These are phyloP conservation scores for Lateolabrax maculatus DNA, from an alignment of 2,797 vertebrate species.

Conservation along the genomic window DNA sequence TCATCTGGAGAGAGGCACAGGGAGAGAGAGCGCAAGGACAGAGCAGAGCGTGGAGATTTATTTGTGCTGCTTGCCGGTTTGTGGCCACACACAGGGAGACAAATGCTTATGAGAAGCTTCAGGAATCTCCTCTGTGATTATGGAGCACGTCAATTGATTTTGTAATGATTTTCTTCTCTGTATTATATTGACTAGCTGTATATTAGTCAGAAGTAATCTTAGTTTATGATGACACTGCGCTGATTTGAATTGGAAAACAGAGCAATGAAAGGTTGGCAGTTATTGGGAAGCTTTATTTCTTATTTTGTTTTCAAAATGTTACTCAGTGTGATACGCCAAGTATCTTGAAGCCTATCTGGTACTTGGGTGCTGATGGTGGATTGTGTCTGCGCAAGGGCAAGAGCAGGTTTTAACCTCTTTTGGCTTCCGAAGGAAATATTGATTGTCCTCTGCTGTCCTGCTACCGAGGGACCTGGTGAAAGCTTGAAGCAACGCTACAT, in stretches of 20 bases:
- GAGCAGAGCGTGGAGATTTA: slow-evolving; percentile 73
- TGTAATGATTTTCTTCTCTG: slow-evolving; percentile 73
- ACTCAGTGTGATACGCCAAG: background rate
- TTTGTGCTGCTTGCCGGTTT: slow-evolving; percentile 73
- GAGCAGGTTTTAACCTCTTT: slow-evolving; percentile 31
- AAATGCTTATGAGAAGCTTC: slow-evolving; percentile 71
- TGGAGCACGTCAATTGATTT: slow-evolving; percentile 70
- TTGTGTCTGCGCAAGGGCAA: slow-evolving; percentile 5
- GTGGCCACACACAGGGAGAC: slow-evolving; percentile 74
- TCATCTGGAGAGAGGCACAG: slow-evolving; percentile 56
- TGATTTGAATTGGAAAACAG: slow-evolving; percentile 53
- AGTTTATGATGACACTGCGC: slow-evolving; percentile 59
- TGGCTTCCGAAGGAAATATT: slow-evolving; percentile 33
- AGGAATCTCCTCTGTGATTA: slow-evolving; percentile 69
- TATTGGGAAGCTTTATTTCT: slow-evolving; percentile 47
- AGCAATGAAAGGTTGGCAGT: slow-evolving; percentile 44
- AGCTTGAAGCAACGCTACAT: slow-evolving; percentile 50
- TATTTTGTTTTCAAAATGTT: slow-evolving; percentile 43
- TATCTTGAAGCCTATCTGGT: background rate
- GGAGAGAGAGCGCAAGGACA: slow-evolving; percentile 66
- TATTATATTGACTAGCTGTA: slow-evolving; percentile 51
- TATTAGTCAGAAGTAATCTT: slow-evolving; percentile 56
- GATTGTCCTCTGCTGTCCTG: slow-evolving; percentile 40
- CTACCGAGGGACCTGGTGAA: slow-evolving; percentile 23
- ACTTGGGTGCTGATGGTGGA: background rate